Percentiles rank a stretch among this genome's conserved stretches.
Conservation (phyloP, 2,797 vertebrate species). For the Mus minutoides region DNA sequence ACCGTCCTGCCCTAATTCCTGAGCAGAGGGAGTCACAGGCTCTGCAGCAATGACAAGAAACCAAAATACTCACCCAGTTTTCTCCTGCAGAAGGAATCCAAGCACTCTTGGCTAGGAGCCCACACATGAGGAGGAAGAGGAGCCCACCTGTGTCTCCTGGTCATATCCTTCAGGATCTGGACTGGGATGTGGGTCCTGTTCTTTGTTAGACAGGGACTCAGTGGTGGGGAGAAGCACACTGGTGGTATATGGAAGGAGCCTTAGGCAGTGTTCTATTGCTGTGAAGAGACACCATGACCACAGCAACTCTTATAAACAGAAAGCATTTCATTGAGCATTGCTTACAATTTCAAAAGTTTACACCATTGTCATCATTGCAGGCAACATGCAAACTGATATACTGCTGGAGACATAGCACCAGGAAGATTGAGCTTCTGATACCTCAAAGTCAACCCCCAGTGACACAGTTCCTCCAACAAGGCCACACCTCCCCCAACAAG, state of each 20-base stretch:
- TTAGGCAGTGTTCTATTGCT: background rate
- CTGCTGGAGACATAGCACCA: background rate
- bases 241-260: too few species aligned
- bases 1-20: conserved; percentile 68
- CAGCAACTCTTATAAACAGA: background rate
- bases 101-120: background rate
- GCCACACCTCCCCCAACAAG: background rate
- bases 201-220: background rate
- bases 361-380: background rate
- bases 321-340: background rate
- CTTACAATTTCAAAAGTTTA: background rate
- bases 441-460: background rate
- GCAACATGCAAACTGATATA: background rate
- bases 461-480: background rate
- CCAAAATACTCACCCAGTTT: conserved; percentile 70
- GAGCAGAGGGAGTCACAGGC: conserved; percentile 20
- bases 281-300: background rate
- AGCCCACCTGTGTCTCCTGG: background rate
- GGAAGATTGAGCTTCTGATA: background rate
- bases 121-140: background rate
- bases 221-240: background rate
- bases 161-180: background rate
- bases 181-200: background rate
- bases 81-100: background rate
- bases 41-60: background rate